Evolutionary conservation across 2,888 invertebrate species (phyloP), one percentile per base, ranked within the genome.

Genomic region (Disparrhopalites patrizii): DNA sequence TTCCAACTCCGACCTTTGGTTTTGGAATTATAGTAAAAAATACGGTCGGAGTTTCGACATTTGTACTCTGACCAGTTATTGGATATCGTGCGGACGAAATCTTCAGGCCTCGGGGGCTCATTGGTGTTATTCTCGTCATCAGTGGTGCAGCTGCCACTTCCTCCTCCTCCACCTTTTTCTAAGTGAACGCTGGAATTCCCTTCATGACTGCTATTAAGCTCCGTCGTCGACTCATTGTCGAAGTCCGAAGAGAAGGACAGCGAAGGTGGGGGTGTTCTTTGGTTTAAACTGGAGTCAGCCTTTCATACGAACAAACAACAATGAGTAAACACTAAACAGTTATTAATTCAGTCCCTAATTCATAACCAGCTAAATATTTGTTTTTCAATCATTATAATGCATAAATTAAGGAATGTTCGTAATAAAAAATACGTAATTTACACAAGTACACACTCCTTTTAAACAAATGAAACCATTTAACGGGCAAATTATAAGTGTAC

Each of bases 1-100:
- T 75, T 75, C 73, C 73, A 75, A 57, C 73, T 74, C 8, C 69
- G 68, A 50, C 65, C 58, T 47, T 69, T 70, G 18, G 68, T 73
- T 23, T 69, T 63, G n/a, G 55, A 50, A 54, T 75, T 75, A 56
- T 73, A 74, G 54, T 75, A 75, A 62, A 69, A 74, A 56, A 71
- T 68, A 52, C 75, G 65, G 8, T 63, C 57, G 25, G 57, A 65
- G 43, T 69, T 68, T 3, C 65, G 58, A 38, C 69, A 68, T 43
- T 64, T 68, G 62, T 73, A 75, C 47, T 75, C 75, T 1, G 62
- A 67, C 75, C 75, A 75, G 56, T 73, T 73, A 40, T 75, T 72
- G 1, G 67, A 52, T 18, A 75, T 51, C 1, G 60, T 60, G 30
- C 74, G 68, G 25, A 65, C 61, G n/a, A 74, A 68, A 23, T 66